These are phyloP conservation scores for Xenopus borealis DNA, from an alignment of 2,113 vertebrate species.

Conservation along the genomic window DNA sequence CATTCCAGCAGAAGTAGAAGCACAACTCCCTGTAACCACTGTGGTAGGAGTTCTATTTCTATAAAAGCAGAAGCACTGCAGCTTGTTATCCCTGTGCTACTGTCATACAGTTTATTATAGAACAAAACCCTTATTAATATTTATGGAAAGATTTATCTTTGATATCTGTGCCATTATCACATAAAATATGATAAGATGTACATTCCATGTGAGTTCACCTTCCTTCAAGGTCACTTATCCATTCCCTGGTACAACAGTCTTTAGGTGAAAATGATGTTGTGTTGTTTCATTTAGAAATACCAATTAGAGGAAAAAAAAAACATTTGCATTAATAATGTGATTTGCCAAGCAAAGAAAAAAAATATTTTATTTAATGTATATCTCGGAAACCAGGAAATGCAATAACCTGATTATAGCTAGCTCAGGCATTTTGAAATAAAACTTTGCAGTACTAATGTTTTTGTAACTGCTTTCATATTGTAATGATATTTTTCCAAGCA, in stretches of 20 bases:
- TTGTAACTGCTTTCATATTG: conserved; percentile 90
- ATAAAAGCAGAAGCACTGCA: too few species aligned
- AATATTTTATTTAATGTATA: conserved; percentile 45
- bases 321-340: conserved; percentile 25
- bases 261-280: not conserved
- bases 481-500: conserved; percentile 90
- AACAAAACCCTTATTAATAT: not conserved
- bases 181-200: not conserved
- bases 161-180: not conserved
- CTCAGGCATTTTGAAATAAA: conserved; percentile 84
- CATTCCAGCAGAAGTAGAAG: too few species aligned
- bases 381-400: conserved; percentile 66
- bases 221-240: not conserved
- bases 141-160: not conserved
- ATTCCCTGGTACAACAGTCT: not conserved
- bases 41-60: too few species aligned
- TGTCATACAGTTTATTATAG: too few species aligned
- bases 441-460: conserved; percentile 96
- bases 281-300: not conserved
- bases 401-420: conserved; percentile 75
- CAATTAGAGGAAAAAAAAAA: not conserved
- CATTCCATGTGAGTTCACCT: not conserved
- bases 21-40: too few species aligned
- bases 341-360: conserved; percentile 8
- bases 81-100: too few species aligned